These are phyloP conservation scores for Colistium nudipinnis DNA, from an alignment of 2,113 vertebrate genomes.

Conservation along the genomic window DNA sequence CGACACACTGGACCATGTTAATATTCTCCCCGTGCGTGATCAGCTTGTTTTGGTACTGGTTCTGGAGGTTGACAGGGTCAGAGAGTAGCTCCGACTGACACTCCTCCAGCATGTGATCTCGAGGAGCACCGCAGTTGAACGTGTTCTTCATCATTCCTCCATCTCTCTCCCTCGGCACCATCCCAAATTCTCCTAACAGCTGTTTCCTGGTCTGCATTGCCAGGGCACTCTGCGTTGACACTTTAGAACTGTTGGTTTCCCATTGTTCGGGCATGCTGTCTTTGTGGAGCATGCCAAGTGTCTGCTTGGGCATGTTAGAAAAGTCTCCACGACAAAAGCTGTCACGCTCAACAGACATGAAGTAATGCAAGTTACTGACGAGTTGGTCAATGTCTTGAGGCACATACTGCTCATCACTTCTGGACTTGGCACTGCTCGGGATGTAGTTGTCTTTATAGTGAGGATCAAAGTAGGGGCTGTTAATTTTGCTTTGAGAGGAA, in stretches of 20 bases:
- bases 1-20: conserved; percentile 51
- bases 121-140: conserved; percentile 36
- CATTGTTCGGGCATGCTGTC: conserved; percentile 62
- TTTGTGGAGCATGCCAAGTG: conserved; percentile 55
- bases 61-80: conserved; percentile 30
- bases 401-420: conserved; percentile 32
- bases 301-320: conserved; percentile 59
- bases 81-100: conserved; percentile 44
- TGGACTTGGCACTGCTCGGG: conserved; percentile 36
- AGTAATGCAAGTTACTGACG: conserved; percentile 60
- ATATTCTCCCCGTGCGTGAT: conserved; percentile 44
- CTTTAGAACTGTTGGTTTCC: conserved; percentile 54
- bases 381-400: conserved; percentile 68
- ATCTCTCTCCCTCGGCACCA: conserved; percentile 45
- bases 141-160: conserved; percentile 32
- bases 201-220: conserved; percentile 58
- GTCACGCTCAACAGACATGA: conserved; percentile 57
- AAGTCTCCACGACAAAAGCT: conserved; percentile 27
- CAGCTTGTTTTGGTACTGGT: conserved; percentile 60
- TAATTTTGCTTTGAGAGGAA: conserved; percentile 49
- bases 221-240: conserved; percentile 45
- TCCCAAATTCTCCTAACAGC: conserved; percentile 43
- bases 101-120: conserved; percentile 48
- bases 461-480: conserved; percentile 43
- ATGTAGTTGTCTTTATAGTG: conserved; percentile 46